These are phyloP conservation scores for Sphenodon punctatus DNA, from an alignment of 2,797 vertebrate species.

Conservation along the genomic window DNA sequence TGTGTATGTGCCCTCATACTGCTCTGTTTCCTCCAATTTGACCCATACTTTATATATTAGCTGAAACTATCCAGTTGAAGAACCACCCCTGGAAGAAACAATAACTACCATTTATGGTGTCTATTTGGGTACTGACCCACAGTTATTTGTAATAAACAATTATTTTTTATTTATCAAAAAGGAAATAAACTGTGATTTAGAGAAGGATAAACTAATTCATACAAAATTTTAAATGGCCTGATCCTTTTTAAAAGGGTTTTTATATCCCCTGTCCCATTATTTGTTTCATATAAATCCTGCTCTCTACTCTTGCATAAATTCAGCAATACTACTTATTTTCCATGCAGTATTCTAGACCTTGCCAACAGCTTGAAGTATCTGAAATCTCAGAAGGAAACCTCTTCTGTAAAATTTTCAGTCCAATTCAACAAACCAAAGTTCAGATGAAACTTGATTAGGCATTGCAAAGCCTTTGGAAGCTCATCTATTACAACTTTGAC, in stretches of 20 bases:
- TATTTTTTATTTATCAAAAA: neutral
- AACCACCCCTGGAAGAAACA: neutral
- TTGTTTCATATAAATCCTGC: constrained; percentile 21
- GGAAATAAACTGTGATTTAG: neutral
- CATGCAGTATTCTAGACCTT: constrained; percentile 14
- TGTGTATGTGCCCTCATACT: neutral
- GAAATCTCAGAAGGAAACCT: constrained; percentile 32
- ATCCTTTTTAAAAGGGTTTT: neutral
- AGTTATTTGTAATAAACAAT: neutral
- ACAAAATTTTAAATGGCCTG: neutral
- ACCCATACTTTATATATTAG: neutral
- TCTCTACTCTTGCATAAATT: constrained; percentile 33
- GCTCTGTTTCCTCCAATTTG: neutral
- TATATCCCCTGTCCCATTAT: neutral
- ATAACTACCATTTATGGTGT: accelerated
- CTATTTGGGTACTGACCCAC: neutral
- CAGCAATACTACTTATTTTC: constrained; percentile 39
- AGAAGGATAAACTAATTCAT: neutral
- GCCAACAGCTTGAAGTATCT: constrained; percentile 46
- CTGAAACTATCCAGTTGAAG: neutral
- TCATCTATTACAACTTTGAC: neutral
- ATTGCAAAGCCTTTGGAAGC: neutral
- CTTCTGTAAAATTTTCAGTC: constrained; percentile 13
- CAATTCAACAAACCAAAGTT: constrained; percentile 11
- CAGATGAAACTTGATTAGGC: neutral